Evolutionary conservation across 2,113 vertebrate species (phyloP).

Genomic region (Heterotilapia buettikoferi): DNA sequence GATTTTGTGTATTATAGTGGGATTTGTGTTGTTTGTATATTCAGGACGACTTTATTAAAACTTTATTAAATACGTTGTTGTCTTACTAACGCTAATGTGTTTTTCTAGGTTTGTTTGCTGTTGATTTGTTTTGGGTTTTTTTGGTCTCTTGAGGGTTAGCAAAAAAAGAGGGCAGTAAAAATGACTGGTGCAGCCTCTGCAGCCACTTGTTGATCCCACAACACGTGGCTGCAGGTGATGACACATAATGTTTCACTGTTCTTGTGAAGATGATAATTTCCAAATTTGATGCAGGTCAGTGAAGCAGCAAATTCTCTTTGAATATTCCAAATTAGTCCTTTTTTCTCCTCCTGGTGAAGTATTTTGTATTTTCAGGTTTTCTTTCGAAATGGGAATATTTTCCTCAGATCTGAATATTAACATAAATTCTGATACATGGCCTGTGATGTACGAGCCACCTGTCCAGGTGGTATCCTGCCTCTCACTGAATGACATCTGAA

Average conservation of each 20-base stretch:
- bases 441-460: neutral
- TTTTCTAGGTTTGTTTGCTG: neutral
- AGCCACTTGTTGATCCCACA: neutral
- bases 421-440: neutral
- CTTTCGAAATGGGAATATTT: neutral
- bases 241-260: neutral
- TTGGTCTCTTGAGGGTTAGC: neutral
- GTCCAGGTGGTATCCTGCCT: neutral
- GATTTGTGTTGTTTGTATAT: neutral
- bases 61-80: neutral
- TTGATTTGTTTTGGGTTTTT: neutral
- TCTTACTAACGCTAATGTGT: neutral
- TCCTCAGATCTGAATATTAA: neutral
- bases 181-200: neutral
- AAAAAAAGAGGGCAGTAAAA: neutral
- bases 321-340: neutral
- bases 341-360: neutral
- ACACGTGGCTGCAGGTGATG: neutral
- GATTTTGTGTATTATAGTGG: neutral
- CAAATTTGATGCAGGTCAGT: neutral
- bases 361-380: neutral
- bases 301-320: neutral
- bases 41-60: neutral
- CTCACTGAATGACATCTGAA: neutral
- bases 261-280: neutral